phyloP scores from a whole-genome alignment of 2,888 invertebrate species.

The Tribolium freemani region DNA sequence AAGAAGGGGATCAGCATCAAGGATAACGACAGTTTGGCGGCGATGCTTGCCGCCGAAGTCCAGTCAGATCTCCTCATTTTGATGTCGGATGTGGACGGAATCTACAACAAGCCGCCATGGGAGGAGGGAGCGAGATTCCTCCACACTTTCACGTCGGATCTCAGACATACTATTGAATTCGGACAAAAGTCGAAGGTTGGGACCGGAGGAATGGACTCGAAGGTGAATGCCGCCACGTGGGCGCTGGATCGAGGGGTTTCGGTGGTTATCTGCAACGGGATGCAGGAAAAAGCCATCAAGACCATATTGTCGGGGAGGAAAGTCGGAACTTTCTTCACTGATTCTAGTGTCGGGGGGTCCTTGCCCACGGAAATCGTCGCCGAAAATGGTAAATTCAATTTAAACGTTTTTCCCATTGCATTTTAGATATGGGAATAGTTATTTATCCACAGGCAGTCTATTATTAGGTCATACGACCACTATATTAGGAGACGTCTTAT shows the following conservation, averaged over 20 bases:
- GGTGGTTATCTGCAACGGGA: conserved; percentile 98
- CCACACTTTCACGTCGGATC: conserved; percentile 91
- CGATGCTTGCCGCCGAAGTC: conserved; percentile 94
- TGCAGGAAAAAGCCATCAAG: conserved; percentile 93
- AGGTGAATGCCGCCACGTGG: conserved; percentile 97
- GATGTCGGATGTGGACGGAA: conserved; percentile 99
- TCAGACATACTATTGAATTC: conserved; percentile 85
- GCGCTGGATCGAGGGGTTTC: conserved; percentile 95
- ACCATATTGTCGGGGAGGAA: conserved; percentile 93
- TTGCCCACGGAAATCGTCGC: conserved; percentile 91
- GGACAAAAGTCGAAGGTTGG: conserved; percentile 96
- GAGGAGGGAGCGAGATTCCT: conserved; percentile 94
- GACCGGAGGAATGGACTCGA: conserved; percentile 98
- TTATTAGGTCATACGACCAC: too few species aligned
- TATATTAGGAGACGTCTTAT: too few species aligned
- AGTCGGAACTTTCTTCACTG: conserved; percentile 97
- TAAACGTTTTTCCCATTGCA: background rate
- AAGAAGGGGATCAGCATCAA: conserved; percentile 89
- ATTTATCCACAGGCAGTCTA: too few species aligned
- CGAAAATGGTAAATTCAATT: conserved; percentile 81
- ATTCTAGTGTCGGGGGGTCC: conserved; percentile 74
- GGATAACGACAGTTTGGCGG: conserved; percentile 98
- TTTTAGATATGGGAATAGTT: too few species aligned
- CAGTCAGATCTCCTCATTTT: conserved; percentile 95
- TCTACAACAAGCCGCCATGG: conserved; percentile 96